Base-by-base conservation (phyloP, 1,140 invertebrate species). In the Neodiprion pinetum region DNA sequence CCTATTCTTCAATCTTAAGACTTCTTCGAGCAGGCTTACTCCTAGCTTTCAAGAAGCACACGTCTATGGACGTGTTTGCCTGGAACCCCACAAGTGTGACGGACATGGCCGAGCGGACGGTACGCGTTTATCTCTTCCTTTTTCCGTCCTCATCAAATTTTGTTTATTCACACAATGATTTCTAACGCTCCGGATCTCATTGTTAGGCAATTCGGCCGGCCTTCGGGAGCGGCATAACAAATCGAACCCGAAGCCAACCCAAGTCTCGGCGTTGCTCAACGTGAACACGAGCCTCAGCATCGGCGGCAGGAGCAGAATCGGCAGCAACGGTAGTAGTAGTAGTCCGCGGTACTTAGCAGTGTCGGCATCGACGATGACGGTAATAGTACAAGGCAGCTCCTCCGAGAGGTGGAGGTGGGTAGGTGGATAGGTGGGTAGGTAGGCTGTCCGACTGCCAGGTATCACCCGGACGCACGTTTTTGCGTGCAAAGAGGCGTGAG, bases 141-240 rank as follows among this genome's bases (percentile, higher is more conserved):
- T 69, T 69, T 69, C 9, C 47, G 5, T 69, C 28, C 28, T 40
- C 28, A 40, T 40, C 28, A 40, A 40, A 40, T 40, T 40, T 40
- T 40, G 28, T 40, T 40, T 40, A 40, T 40, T 40, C 28, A 40
- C 28, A 40, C 28, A 23, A 23, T 47, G 17, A 69, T 69, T 23
- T 47, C 67, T 69, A 14, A 7, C 53, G 67, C 14, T 0, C 12
- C 67, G 61, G 12, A 3, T 65, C 61, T 7, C 17, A 69, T 23
- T 11, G 11, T 69, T 69, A 47, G 40, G 67, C 67, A 69, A 69
- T 69, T 69, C 67, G 12, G 14, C 67, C 67, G 17, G 17, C 67
- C 67, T 69, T 23, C 67, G 67, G n/a, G 67, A 69, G 67, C 8
- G 17, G 40, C 21, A 14, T 11, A 69, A 69, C 21, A 23, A 47